Conservation (phyloP, 1,140 invertebrate species). For the Apis cerana region DNA sequence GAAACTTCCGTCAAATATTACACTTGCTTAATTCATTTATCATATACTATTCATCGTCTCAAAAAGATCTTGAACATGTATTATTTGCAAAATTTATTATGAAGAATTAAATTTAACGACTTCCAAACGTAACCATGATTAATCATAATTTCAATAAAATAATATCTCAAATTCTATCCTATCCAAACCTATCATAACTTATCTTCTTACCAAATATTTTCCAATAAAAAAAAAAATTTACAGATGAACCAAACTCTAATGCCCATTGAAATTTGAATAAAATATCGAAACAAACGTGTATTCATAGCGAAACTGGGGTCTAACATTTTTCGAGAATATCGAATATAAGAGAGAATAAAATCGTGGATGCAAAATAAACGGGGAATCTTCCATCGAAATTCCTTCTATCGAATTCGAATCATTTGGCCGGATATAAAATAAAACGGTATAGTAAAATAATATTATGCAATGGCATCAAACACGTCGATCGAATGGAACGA, state of each 20-base stretch:
- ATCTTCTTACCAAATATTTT: too few species aligned
- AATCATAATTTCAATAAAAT: too few species aligned
- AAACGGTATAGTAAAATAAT: not conserved
- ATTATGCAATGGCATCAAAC: not conserved
- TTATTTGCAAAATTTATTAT: not conserved
- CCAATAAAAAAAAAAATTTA: too few species aligned
- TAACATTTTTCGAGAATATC: not conserved
- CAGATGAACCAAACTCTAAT: too few species aligned
- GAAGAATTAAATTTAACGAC: not conserved
- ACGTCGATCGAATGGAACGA: not conserved
- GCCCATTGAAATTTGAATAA: too few species aligned
- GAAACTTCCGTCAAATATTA: not conserved
- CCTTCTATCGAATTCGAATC: too few species aligned
- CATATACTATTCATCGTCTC: not conserved
- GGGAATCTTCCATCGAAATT: not conserved
- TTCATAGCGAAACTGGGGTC: not conserved
- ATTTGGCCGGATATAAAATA: not conserved
- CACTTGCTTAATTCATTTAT: not conserved
- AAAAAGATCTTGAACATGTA: not conserved
- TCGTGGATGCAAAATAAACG: not conserved
- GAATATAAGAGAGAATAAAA: not conserved
- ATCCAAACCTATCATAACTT: not conserved
- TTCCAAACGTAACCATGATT: not conserved
- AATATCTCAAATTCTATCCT: not conserved
- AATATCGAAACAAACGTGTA: not conserved